phyloP scores from a whole-genome alignment of 1,140 invertebrate species.

The Cryptotermes secundus region DNA sequence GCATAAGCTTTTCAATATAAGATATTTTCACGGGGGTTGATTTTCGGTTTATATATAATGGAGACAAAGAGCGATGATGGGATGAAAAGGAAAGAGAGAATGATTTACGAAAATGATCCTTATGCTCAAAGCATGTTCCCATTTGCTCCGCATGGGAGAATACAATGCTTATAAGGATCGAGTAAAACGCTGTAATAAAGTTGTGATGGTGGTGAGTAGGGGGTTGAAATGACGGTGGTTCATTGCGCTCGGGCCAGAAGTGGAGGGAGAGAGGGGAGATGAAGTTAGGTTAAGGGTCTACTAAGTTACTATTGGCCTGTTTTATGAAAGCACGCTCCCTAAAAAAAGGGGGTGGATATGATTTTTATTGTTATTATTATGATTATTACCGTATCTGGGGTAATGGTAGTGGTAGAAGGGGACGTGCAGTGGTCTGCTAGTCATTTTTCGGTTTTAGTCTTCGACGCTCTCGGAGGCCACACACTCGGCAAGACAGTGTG shows the following conservation, averaged over 20 bases:
- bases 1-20: slow-evolving; percentile 22
- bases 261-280: not conserved
- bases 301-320: slow-evolving; percentile 34
- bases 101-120: slow-evolving; percentile 27
- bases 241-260: not conserved
- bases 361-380: slow-evolving; percentile 30
- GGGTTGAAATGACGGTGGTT: not conserved
- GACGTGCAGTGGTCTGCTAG: not conserved
- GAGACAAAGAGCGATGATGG: not conserved
- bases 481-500: not conserved
- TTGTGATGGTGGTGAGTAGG: not conserved
- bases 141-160: not conserved
- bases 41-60: not conserved
- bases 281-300: slow-evolving; percentile 29
- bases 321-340: slow-evolving; percentile 10
- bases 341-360: slow-evolving; percentile 27
- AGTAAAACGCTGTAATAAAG: not conserved
- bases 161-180: slow-evolving; percentile 18
- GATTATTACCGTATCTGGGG: slow-evolving; percentile 22
- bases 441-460: not conserved
- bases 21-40: slow-evolving; percentile 15
- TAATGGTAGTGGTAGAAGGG: not conserved
- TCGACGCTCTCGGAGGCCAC: not conserved
- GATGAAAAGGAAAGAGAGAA: not conserved
- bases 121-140: not conserved